Base-by-base conservation (phyloP, 2,888 invertebrate species). In the Pardosa pseudoannulata region DNA sequence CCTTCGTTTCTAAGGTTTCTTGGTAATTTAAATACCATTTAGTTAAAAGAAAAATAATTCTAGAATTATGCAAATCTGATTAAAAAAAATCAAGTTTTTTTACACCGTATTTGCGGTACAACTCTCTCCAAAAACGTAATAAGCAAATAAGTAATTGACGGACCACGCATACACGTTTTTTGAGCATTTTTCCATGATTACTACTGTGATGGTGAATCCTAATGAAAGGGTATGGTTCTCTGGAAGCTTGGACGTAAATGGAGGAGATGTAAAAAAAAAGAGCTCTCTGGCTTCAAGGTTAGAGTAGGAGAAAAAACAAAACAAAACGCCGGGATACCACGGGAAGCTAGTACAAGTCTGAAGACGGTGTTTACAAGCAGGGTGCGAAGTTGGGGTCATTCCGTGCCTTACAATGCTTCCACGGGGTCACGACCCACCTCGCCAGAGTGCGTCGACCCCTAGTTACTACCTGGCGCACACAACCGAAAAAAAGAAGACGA, bases 101-200 rank as follows among this genome's bases (percentile, higher is more conserved):
- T 16, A n/a, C n/a, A n/a, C n/a, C n/a, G 16, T 16, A 46, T 46
- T 46, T 46, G 46, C 16, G 1, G 46, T 16, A 16, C 16, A 56
- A 56, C 56, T 56, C 23, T 16, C 23, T 23, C 7, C 7, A 16
- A 16, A 2, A 46, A 46, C 13, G 16, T 23, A 19, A 56, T 1
- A 3, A 56, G 23, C 56, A 56, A 56, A 56, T 5, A 56, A 1
- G 23, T 0, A 23, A 56, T 6, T 2, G 23, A 56, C 19, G 23
- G 3, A 23, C 19, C 23, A 56, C 56, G 16, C 6, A 23, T 11
- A 56, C 56, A 56, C 56, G 56, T 23, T 56, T 56, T 56, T 64
- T 50, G 31, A 41, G 39, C 71, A 83, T 83, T 83, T 83, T 74
- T 83, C 16, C 76, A 72, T 76, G 82, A 83, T 76, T 65, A 76